Conservation (phyloP, 2,888 invertebrate genomes). For the Germaria angustata region DNA sequence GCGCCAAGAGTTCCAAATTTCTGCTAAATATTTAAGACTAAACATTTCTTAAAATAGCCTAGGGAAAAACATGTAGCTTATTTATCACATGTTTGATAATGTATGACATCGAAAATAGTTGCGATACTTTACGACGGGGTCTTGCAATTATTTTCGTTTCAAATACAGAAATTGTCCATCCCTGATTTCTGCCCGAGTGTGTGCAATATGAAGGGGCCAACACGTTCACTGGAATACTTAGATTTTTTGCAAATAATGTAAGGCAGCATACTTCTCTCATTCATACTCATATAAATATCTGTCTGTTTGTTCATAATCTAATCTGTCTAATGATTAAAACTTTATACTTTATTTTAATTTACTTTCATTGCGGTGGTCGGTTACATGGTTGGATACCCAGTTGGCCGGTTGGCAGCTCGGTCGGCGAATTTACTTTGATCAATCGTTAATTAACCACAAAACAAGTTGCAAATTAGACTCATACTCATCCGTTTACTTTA, state of each 20-base stretch:
- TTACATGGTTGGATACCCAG: constrained; percentile 6
- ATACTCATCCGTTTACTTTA: constrained; percentile 55
- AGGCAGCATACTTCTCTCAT: neutral
- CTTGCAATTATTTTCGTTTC: no score
- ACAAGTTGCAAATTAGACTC: constrained; percentile 69
- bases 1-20: no score
- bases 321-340: constrained; percentile 38
- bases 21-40: no score
- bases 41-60: no score
- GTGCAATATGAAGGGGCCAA: neutral
- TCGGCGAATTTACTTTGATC: constrained; percentile 66
- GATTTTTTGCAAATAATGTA: neutral
- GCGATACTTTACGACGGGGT: no score
- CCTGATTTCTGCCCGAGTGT: neutral
- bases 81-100: no score
- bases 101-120: no score
- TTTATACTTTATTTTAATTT: constrained; percentile 17
- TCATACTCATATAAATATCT: neutral
- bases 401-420: constrained; percentile 2
- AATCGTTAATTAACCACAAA: constrained; percentile 70
- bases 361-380: constrained; percentile 13
- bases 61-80: no score
- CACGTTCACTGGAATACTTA: constrained; percentile 10
- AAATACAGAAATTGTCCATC: constrained; percentile 2
- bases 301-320: constrained; percentile 3